These are phyloP conservation scores for Drosophila tsacasi DNA, from an alignment of 1,140 invertebrate species.

Conservation along the genomic window DNA sequence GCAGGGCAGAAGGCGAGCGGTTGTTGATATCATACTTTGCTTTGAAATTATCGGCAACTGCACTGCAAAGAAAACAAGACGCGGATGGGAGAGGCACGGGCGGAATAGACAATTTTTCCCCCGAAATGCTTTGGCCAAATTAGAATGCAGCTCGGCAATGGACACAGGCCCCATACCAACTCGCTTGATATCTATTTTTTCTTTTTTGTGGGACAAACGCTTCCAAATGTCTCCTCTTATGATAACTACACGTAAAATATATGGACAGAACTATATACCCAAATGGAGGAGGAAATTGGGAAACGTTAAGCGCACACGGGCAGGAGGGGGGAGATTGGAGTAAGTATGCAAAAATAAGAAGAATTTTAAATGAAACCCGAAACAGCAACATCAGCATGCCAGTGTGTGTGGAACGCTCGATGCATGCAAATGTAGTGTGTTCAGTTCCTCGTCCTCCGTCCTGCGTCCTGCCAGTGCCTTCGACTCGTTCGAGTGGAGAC, in stretches of 20 bases:
- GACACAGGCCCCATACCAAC: constrained; percentile 4
- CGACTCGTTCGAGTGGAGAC: constrained; percentile 40
- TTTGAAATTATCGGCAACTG: constrained; percentile 45
- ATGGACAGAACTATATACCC: constrained; percentile 51
- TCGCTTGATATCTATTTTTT: not conserved
- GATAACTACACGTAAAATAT: constrained; percentile 61
- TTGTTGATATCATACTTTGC: constrained; percentile 41
- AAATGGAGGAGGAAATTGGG: constrained; percentile 51
- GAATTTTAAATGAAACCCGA: constrained; percentile 77
- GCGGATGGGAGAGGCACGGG: constrained; percentile 9
- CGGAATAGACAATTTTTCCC: constrained; percentile 26
- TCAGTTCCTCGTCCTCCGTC: constrained; percentile 12
- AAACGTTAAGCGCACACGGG: constrained; percentile 32
- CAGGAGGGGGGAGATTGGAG: constrained; percentile 28
- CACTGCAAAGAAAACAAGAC: constrained; percentile 29
- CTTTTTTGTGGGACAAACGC: constrained; percentile 18
- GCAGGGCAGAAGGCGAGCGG: not conserved
- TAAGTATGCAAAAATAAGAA: constrained; percentile 80
- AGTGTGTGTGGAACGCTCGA: constrained; percentile 54
- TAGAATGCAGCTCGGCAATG: constrained; percentile 56
- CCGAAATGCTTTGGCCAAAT: constrained; percentile 36
- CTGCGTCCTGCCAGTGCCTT: constrained; percentile 25
- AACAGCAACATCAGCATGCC: constrained; percentile 51
- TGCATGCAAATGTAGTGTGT: constrained; percentile 73
- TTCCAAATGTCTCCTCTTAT: constrained; percentile 66